Conservation (phyloP, 2,888 invertebrate species). For the Oconnorella tubifera region DNA sequence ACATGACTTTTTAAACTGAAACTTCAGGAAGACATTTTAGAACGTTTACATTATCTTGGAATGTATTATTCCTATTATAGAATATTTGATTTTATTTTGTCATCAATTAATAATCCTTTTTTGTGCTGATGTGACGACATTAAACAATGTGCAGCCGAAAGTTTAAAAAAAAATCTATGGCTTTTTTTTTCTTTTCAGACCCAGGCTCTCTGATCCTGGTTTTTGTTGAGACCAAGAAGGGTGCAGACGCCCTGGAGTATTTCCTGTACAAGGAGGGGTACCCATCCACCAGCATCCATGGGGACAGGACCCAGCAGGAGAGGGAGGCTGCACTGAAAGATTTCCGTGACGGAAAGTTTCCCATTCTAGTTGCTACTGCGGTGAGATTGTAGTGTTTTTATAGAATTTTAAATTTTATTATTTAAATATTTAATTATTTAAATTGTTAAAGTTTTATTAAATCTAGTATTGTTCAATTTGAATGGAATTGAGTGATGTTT, state of each 20-base stretch:
- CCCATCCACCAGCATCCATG: slow-evolving; percentile 98
- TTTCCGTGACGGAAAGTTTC: slow-evolving; percentile 87
- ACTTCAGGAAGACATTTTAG: no score
- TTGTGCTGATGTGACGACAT: no score
- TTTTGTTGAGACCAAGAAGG: slow-evolving; percentile 99
- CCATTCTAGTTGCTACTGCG: slow-evolving; percentile 94
- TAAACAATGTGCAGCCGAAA: no score
- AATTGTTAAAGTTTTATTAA: not conserved
- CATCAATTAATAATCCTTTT: no score
- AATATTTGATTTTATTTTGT: no score
- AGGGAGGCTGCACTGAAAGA: slow-evolving; percentile 91
- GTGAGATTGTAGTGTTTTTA: slow-evolving; percentile 58
- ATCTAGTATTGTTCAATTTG: no score
- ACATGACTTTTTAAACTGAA: no score
- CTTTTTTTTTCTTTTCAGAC: slow-evolving; percentile 20
- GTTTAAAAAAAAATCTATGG: no score
- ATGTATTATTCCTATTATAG: no score
- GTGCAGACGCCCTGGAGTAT: slow-evolving; percentile 93
- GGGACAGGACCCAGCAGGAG: slow-evolving; percentile 93
- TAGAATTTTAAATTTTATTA: not conserved
- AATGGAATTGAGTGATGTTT: no score
- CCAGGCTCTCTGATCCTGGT: slow-evolving; percentile 74
- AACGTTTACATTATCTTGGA: no score
- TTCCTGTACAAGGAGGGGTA: slow-evolving; percentile 84
- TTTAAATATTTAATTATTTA: not conserved